Percentiles rank a stretch among this genome's conserved stretches.
Evolutionary conservation across 2,113 vertebrate genomes (phyloP).

Genomic region (Carollia perspicillata): DNA sequence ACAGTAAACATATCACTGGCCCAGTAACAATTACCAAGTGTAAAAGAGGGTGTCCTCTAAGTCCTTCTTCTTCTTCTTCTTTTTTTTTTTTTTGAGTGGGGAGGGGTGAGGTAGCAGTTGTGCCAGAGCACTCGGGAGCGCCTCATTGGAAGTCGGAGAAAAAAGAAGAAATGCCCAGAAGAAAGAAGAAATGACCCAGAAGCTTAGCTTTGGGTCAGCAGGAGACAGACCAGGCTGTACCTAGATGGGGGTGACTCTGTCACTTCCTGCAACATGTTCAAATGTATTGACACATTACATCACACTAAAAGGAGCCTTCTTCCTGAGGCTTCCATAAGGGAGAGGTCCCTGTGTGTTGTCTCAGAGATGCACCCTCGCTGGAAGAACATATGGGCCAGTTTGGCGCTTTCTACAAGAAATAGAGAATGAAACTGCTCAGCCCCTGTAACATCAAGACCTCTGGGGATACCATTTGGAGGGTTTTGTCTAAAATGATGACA

Average conservation of each 20-base stretch:
- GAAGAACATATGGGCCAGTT: background rate
- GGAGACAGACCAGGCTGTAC: background rate
- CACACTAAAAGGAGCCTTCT: background rate
- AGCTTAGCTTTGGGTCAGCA: background rate
- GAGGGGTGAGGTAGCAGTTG: background rate
- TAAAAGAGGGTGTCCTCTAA: background rate
- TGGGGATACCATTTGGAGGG: background rate
- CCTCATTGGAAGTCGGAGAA: background rate
- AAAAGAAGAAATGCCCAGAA: background rate
- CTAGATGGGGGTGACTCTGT: background rate
- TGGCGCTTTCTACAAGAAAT: background rate
- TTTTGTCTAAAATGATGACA: background rate
- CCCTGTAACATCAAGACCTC: background rate
- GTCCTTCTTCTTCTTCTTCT: too few species aligned
- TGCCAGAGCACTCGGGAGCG: background rate
- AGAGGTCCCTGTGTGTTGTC: background rate
- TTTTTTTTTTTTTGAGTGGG: background rate
- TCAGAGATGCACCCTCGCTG: background rate
- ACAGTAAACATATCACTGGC: background rate
- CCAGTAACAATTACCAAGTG: background rate
- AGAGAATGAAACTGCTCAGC: background rate
- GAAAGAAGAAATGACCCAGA: background rate
- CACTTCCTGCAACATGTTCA: background rate
- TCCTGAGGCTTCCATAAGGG: background rate
- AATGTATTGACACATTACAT: background rate